Evolutionary conservation across 2,113 vertebrate genomes (phyloP).

Genomic region (Pantherophis guttatus): DNA sequence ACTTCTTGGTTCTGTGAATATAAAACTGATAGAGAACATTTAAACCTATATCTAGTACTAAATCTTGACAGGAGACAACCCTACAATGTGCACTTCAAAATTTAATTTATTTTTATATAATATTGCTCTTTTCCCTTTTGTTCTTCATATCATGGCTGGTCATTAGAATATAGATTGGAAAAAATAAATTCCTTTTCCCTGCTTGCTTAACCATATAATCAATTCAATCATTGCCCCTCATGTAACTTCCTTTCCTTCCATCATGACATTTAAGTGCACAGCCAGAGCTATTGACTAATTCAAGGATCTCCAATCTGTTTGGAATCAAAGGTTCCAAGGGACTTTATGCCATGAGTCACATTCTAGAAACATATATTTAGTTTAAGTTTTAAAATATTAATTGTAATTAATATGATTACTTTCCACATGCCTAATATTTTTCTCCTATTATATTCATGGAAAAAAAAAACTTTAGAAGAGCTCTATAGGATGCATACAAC

Average conservation of each 20-base stretch:
- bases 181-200: not conserved
- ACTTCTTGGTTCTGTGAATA: not conserved
- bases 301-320: not conserved
- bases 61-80: not conserved
- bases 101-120: not conserved
- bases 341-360: not conserved
- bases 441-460: not conserved
- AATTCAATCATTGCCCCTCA: not conserved
- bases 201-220: not conserved
- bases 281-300: not conserved
- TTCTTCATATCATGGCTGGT: not conserved
- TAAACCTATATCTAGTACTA: not conserved
- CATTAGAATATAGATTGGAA: not conserved
- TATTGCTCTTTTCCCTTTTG: not conserved
- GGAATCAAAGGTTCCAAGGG: not conserved
- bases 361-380: not conserved
- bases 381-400: not conserved
- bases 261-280: not conserved
- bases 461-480: not conserved
- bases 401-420: not conserved
- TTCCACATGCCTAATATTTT: not conserved
- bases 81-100: not conserved
- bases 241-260: not conserved
- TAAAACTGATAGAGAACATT: not conserved
- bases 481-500: not conserved